Evolutionary conservation across 2,888 invertebrate genomes (phyloP).

Genomic region (Pachymerium ferrugineum): DNA sequence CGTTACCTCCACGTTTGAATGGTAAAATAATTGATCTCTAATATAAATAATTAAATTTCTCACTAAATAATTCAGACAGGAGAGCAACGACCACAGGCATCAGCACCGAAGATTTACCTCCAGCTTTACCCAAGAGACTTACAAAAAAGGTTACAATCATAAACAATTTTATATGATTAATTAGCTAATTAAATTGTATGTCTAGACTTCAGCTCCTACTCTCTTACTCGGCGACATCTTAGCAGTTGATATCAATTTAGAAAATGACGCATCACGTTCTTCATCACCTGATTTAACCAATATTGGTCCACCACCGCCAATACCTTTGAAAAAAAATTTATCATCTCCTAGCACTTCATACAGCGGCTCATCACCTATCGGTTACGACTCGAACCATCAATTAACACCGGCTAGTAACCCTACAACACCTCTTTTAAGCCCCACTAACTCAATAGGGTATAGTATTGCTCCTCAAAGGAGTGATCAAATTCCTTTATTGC

Average conservation of each 20-base stretch:
- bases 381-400: slow-evolving; percentile 12
- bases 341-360: slow-evolving; percentile 27
- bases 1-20: slow-evolving; percentile 72
- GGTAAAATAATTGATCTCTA: slow-evolving; percentile 48
- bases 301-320: slow-evolving; percentile 33
- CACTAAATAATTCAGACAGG: too few relatives aligned
- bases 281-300: slow-evolving; percentile 31
- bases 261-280: slow-evolving; percentile 5
- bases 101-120: slow-evolving; percentile 44
- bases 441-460: neutral
- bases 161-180: neutral
- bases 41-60: neutral
- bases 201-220: slow-evolving; percentile 35
- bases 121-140: slow-evolving; percentile 51
- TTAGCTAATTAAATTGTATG: neutral
- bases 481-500: slow-evolving; percentile 1
- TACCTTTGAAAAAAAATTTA: slow-evolving; percentile 35
- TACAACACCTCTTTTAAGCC: slow-evolving; percentile 30
- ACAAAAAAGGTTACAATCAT: slow-evolving; percentile 40
- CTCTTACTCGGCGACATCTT: slow-evolving; percentile 31
- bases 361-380: neutral
- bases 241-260: slow-evolving; percentile 34
- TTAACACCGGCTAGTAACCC: slow-evolving; percentile 30
- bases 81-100: slow-evolving; percentile 33
- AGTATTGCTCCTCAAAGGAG: neutral